These are phyloP conservation scores for Tylochromis polylepis DNA, from an alignment of 2,113 vertebrate species.

Conservation along the genomic window DNA sequence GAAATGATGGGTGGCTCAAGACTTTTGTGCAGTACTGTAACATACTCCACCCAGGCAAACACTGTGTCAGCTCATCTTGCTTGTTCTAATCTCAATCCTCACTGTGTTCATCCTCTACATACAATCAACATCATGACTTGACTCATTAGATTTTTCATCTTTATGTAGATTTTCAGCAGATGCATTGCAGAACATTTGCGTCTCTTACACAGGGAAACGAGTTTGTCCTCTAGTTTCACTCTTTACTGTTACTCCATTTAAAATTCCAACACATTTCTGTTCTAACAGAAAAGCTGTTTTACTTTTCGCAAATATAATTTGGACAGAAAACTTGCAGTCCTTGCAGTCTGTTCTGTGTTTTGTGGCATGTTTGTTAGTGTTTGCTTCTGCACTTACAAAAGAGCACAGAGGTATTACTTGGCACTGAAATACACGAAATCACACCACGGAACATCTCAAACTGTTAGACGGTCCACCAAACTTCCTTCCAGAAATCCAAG, in stretches of 20 bases:
- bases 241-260: background rate
- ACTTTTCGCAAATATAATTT: background rate
- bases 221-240: background rate
- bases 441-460: background rate
- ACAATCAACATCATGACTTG: background rate
- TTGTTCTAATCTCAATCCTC: background rate
- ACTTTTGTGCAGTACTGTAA: background rate
- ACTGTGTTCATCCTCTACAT: background rate
- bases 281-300: background rate
- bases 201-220: background rate
- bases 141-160: background rate
- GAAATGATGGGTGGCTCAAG: background rate
- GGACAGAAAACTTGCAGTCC: background rate
- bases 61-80: background rate
- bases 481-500: background rate
- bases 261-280: background rate
- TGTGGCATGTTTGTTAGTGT: background rate
- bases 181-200: background rate
- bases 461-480: background rate
- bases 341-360: background rate
- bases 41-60: background rate
- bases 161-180: background rate
- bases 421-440: background rate
- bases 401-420: background rate
- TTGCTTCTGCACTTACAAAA: background rate